Percentiles rank a stretch among this genome's conserved stretches.
These are phyloP conservation scores for Pollimyrus isidori DNA, from an alignment of 2,113 vertebrate genomes.

Conservation along the genomic window DNA sequence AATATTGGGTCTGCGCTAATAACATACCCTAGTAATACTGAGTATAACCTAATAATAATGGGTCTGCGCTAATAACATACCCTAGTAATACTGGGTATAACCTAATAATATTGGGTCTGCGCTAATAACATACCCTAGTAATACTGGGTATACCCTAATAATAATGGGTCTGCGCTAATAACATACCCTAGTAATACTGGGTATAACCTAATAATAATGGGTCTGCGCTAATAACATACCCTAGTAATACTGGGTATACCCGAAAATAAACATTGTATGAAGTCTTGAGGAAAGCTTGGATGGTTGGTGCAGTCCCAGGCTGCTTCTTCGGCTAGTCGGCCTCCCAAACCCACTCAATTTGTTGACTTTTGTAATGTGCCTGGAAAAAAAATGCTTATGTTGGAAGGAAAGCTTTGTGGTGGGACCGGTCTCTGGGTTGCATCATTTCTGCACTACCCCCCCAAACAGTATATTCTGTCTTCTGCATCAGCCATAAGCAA, in stretches of 20 bases:
- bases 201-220: too few species aligned
- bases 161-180: too few species aligned
- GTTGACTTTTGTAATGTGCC: background rate
- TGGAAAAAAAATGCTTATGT: background rate
- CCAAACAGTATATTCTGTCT: background rate
- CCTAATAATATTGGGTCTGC: too few species aligned
- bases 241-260: background rate
- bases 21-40: too few species aligned
- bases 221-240: too few species aligned
- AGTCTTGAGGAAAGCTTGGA: background rate
- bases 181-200: too few species aligned
- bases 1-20: too few species aligned
- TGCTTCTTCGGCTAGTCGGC: background rate
- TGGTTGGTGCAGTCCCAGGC: background rate
- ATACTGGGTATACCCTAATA: too few species aligned
- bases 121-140: too few species aligned
- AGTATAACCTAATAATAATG: too few species aligned
- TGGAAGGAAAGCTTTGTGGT: background rate
- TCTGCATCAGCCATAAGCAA: background rate
- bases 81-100: too few species aligned
- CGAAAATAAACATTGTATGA: background rate
- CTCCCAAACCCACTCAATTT: background rate
- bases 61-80: too few species aligned
- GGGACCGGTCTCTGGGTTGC: background rate
- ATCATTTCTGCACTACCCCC: background rate